These are phyloP conservation scores for Paraescarpia echinospica DNA, from an alignment of 1,140 invertebrate species.

Conservation along the genomic window DNA sequence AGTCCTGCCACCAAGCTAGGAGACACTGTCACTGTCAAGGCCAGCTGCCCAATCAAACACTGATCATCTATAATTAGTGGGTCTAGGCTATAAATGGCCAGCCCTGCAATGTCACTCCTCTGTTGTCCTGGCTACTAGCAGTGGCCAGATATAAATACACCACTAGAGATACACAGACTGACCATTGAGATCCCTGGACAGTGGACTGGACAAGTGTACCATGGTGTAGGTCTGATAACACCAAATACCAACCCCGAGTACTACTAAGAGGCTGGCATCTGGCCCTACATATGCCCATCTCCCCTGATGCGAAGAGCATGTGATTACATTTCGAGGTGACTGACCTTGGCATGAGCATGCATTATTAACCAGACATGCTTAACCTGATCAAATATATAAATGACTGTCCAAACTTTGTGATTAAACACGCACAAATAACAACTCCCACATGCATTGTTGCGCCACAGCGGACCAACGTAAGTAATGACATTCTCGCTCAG, in stretches of 20 bases:
- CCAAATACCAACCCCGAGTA: background rate
- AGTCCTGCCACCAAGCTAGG: background rate
- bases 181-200: background rate
- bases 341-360: background rate
- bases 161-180: background rate
- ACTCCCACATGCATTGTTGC: background rate
- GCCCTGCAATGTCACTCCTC: background rate
- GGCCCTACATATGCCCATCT: background rate
- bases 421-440: background rate
- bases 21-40: background rate
- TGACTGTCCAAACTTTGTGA: background rate
- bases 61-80: background rate
- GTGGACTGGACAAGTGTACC: background rate
- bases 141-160: background rate
- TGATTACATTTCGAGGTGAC: background rate
- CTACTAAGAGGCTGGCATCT: background rate
- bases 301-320: background rate
- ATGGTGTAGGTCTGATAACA: background rate
- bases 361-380: constrained; percentile 1
- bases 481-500: background rate
- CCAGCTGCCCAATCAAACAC: background rate
- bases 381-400: background rate
- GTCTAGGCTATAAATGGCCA: background rate
- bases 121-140: background rate
- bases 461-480: background rate